These are phyloP conservation scores for Ferrisia virgata DNA, from an alignment of 2,888 invertebrate species.

Conservation along the genomic window DNA sequence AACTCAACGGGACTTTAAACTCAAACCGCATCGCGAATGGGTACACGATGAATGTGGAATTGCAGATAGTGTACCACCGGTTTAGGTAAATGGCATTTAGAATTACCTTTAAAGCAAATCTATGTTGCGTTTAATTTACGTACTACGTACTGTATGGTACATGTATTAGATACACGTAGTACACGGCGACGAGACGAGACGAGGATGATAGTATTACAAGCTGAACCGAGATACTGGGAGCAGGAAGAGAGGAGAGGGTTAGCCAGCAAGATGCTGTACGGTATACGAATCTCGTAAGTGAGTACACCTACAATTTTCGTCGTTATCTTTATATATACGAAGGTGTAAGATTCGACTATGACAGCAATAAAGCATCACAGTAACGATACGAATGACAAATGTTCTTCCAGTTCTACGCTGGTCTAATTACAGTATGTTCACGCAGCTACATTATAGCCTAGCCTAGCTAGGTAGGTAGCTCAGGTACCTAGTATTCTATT, in stretches of 20 bases:
- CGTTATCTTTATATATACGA: not conserved
- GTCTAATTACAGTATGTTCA: not conserved
- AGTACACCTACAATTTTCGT: not conserved
- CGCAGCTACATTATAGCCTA: too few species aligned
- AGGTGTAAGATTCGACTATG: not conserved
- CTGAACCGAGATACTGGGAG: too few species aligned
- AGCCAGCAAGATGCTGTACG: too few species aligned
- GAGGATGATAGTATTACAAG: too few species aligned
- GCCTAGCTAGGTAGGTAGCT: too few species aligned
- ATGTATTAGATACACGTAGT: not conserved
- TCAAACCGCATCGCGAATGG: not conserved
- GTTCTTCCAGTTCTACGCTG: not conserved
- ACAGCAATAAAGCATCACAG: not conserved
- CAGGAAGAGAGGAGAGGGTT: too few species aligned
- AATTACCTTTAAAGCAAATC: slow-evolving; percentile 2
- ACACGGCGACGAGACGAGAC: not conserved
- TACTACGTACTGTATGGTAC: not conserved
- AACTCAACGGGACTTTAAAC: not conserved
- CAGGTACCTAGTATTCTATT: too few species aligned
- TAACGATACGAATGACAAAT: not conserved
- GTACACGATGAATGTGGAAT: not conserved
- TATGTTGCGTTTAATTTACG: not conserved
- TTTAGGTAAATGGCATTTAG: not conserved
- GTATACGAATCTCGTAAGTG: not conserved
- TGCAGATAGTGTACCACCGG: too few species aligned